A percentile compares a stretch with the other conserved stretches of the same genome.
Conservation (phyloP, 2,888 invertebrate genomes). For the Leptarthrus brevirostris region DNA sequence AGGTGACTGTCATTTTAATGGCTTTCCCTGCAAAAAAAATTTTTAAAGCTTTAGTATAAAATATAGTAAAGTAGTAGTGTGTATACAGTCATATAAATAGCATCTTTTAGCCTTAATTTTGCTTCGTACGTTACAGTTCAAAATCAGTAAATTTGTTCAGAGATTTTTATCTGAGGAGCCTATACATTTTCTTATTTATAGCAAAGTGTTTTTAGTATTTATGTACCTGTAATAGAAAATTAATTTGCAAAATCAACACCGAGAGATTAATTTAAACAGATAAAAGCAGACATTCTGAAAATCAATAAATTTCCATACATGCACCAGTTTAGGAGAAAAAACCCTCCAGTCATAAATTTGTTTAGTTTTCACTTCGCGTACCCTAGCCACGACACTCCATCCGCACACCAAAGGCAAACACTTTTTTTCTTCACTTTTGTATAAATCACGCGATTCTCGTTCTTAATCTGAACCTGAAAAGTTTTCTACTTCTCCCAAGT, state of each 20-base stretch:
- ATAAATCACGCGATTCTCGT: conserved; percentile 41
- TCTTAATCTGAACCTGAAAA: conserved; percentile 38
- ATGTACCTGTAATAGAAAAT: background rate
- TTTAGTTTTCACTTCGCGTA: conserved; percentile 12
- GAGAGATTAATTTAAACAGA: background rate
- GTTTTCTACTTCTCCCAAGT: conserved; percentile 19
- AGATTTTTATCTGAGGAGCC: no score
- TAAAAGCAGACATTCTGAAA: background rate
- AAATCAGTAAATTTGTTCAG: no score
- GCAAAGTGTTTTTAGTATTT: no score
- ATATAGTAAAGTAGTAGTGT: no score
- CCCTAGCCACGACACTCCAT: background rate
- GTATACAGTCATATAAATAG: no score
- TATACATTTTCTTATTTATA: no score
- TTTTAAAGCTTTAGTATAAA: no score
- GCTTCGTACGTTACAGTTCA: no score
- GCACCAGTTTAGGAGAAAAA: conserved; percentile 11
- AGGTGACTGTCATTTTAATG: no score
- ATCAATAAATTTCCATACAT: conserved; percentile 27
- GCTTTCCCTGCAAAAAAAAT: no score
- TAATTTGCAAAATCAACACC: background rate
- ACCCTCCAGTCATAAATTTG: conserved; percentile 10
- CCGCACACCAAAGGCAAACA: background rate
- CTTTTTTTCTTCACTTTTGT: conserved; percentile 13
- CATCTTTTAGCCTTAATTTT: no score